phyloP scores from a whole-genome alignment of 2,888 invertebrate species.

The Perdita meconis region DNA sequence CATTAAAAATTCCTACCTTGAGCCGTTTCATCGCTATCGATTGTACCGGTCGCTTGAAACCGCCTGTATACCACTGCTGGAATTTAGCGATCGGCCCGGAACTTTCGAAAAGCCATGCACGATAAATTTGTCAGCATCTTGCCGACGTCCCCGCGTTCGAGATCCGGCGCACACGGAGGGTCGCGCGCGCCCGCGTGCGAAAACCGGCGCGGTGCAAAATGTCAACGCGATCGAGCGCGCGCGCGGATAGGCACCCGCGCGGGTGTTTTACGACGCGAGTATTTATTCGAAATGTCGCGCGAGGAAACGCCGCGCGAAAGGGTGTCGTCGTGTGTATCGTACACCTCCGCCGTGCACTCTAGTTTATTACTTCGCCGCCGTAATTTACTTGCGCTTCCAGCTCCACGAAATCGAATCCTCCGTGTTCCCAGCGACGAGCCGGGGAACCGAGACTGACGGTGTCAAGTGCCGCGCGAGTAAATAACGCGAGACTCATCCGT shows the following conservation, averaged over 20 bases:
- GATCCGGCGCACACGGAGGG: too few relatives aligned
- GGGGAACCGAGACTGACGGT: conserved; percentile 42
- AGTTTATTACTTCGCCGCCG: conserved; percentile 59
- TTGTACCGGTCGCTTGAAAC: too few relatives aligned
- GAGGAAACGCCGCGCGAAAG: conserved; percentile 8
- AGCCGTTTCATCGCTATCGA: too few relatives aligned
- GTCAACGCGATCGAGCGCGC: neutral
- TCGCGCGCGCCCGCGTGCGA: neutral
- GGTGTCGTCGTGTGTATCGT: conserved; percentile 26
- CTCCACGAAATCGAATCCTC: conserved; percentile 50
- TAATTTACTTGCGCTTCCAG: conserved; percentile 45
- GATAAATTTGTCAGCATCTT: too few relatives aligned
- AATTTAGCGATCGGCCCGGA: too few relatives aligned
- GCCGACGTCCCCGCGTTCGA: too few relatives aligned
- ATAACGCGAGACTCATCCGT: conserved; percentile 30
- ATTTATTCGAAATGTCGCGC: conserved; percentile 48
- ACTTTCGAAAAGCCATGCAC: too few relatives aligned
- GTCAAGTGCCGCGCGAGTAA: conserved; percentile 49
- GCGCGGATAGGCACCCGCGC: conserved; percentile 15
- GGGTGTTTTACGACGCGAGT: conserved; percentile 28
- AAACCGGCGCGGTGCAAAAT: neutral
- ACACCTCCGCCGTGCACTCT: conserved; percentile 47
- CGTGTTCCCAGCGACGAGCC: conserved; percentile 21
- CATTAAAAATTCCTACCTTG: too few relatives aligned
- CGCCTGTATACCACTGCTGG: too few relatives aligned